Conservation (phyloP, 2,797 vertebrate species). For the Thaleichthys pacificus region DNA sequence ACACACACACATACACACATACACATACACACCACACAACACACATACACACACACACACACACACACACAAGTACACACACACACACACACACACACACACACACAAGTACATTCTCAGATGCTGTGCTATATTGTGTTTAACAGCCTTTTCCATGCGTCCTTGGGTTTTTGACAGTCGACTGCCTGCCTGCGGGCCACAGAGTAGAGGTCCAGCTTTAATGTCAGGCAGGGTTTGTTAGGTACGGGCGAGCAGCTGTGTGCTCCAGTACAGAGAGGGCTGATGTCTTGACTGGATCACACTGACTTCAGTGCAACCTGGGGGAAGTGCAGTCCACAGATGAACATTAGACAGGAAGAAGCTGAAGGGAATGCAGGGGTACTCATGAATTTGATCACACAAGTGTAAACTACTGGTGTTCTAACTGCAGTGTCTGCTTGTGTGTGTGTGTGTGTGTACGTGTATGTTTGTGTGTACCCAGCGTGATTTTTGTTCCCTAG, state of each 20-base stretch:
- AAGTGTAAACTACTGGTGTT: background rate
- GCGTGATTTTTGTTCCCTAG: background rate
- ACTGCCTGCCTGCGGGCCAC: background rate
- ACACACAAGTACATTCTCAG: background rate
- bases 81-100: background rate
- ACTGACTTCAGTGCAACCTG: no score
- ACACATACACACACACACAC: background rate
- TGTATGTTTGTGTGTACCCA: background rate
- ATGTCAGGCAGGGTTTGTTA: no score
- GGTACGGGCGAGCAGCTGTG: conserved; percentile 5
- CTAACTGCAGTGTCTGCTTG: background rate
- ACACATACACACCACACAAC: background rate
- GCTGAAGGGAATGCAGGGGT: no score
- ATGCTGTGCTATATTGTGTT: background rate
- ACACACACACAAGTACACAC: no score
- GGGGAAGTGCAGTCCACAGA: no score
- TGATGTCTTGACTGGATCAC: no score
- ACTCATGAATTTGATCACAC: no score
- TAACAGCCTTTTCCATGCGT: no score
- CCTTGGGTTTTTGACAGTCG: background rate
- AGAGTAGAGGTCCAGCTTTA: no score
- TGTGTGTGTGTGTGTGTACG: background rate
- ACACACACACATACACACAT: background rate
- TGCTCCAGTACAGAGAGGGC: background rate
- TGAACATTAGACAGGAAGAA: no score